These are phyloP conservation scores for Emmelina monodactyla DNA, from an alignment of 2,888 invertebrate species.

Conservation along the genomic window DNA sequence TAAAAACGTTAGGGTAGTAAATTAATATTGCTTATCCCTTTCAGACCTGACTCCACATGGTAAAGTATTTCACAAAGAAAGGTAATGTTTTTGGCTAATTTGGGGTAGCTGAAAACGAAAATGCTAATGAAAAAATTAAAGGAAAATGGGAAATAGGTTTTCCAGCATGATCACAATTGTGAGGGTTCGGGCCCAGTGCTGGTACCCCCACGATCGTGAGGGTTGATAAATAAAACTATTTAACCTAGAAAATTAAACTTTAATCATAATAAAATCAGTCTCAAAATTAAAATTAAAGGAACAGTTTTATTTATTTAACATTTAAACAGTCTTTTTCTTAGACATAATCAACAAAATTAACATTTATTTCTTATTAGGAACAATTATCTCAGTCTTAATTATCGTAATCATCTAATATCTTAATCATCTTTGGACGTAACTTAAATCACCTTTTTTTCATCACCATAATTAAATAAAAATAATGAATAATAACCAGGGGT, in stretches of 20 bases:
- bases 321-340: neutral
- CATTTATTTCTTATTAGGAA: slow-evolving; percentile 4
- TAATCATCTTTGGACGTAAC: slow-evolving; percentile 1
- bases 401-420: too few species aligned
- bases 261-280: slow-evolving; percentile 2
- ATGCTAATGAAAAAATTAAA: slow-evolving; percentile 3
- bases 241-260: slow-evolving; percentile 3
- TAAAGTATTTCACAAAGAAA: slow-evolving; percentile 1
- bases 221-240: slow-evolving; percentile 5
- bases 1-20: too few species aligned
- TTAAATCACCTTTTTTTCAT: neutral
- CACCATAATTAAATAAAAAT: neutral
- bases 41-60: slow-evolving; percentile 3
- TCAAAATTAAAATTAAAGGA: neutral
- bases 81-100: slow-evolving; percentile 4
- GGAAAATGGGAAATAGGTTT: neutral
- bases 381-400: slow-evolving; percentile 1
- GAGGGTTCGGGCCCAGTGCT: neutral
- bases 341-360: slow-evolving; percentile 6
- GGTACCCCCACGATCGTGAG: neutral
- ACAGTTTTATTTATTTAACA: neutral
- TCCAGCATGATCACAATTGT: neutral
- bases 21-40: too few species aligned
- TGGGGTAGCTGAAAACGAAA: slow-evolving; percentile 2
- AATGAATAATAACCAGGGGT: too few species aligned